Percentiles rank a stretch among this genome's conserved stretches.
Conservation (phyloP, 2,888 invertebrate genomes). For the Dicranocentrus wangi region DNA sequence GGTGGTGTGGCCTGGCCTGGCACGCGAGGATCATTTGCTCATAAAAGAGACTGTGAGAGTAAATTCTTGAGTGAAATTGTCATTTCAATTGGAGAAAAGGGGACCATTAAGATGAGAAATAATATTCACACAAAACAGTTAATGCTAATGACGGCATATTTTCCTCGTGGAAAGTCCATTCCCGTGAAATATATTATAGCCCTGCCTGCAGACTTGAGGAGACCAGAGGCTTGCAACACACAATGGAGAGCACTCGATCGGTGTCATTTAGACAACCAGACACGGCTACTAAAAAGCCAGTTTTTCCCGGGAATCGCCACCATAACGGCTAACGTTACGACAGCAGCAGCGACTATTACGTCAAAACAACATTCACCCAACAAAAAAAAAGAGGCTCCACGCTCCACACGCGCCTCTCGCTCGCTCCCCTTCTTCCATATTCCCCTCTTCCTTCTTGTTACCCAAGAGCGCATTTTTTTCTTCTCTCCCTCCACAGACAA, state of each 20-base stretch:
- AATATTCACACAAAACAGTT: conserved; percentile 34
- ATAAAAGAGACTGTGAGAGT: no score
- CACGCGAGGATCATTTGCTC: no score
- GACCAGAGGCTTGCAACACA: background rate
- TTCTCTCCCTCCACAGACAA: background rate
- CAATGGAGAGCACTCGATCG: conserved; percentile 29
- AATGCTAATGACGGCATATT: conserved; percentile 57
- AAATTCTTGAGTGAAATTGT: no score
- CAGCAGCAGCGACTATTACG: conserved; percentile 37
- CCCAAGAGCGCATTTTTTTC: background rate
- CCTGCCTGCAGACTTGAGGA: background rate
- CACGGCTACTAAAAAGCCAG: conserved; percentile 43
- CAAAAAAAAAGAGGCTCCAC: no score
- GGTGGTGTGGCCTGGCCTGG: background rate
- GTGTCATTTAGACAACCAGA: conserved; percentile 37
- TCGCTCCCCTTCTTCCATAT: no score
- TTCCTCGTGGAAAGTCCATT: conserved; percentile 48
- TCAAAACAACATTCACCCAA: conserved; percentile 26
- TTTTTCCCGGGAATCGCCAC: conserved; percentile 20
- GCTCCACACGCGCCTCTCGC: no score
- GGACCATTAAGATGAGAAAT: conserved; percentile 22
- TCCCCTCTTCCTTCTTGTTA: no score
- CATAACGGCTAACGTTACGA: conserved; percentile 30
- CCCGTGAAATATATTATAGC: conserved; percentile 9
- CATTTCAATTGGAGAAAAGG: no score